These are phyloP conservation scores for Galemys pyrenaicus DNA, from an alignment of 2,113 vertebrate species.

Conservation along the genomic window DNA sequence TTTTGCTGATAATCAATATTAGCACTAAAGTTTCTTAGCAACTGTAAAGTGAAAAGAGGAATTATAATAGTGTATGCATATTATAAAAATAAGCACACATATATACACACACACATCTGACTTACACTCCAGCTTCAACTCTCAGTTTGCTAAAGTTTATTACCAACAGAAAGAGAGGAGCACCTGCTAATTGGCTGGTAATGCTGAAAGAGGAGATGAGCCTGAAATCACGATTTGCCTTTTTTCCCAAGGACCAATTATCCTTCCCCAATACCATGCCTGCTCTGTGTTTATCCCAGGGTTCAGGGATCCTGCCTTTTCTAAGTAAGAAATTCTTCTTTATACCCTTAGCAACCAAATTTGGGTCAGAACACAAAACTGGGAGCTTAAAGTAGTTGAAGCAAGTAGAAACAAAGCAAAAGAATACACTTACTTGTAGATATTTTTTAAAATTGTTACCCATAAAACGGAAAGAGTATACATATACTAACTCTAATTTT, in stretches of 20 bases:
- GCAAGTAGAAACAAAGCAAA: constrained; percentile 53
- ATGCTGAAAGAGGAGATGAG: background rate
- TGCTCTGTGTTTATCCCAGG: background rate
- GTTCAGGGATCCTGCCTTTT: constrained; percentile 12
- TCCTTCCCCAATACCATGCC: background rate
- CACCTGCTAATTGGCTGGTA: background rate
- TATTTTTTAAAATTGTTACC: background rate
- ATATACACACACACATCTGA: background rate
- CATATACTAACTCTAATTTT: background rate
- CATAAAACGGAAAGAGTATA: constrained; percentile 31
- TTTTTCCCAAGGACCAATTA: background rate
- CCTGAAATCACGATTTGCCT: background rate
- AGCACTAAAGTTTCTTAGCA: constrained; percentile 4
- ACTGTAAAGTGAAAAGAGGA: background rate
- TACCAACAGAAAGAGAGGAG: background rate
- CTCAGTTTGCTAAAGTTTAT: background rate
- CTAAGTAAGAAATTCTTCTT: constrained; percentile 59
- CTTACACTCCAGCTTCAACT: background rate
- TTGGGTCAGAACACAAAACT: constrained; percentile 52
- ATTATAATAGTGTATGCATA: background rate
- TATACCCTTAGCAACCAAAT: constrained; percentile 56
- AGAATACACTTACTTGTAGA: background rate
- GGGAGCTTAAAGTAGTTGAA: background rate
- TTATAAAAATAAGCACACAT: background rate
- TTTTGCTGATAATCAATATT: background rate